Evolutionary conservation across 2,113 vertebrate genomes (phyloP).

Genomic region (Malurus alboscapulatus): DNA sequence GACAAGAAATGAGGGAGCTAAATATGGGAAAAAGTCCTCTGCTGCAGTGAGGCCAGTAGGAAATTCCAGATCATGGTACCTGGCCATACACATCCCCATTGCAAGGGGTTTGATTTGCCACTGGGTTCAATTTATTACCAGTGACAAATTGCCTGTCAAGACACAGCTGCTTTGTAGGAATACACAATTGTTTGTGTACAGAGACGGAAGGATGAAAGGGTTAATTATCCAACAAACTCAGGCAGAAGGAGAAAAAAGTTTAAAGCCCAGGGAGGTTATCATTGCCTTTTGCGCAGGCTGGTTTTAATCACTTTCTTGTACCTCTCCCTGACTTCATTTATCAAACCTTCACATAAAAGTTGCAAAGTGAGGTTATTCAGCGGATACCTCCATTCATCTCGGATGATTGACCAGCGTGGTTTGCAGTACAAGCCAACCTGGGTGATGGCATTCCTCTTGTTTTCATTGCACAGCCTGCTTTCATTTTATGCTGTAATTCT

Average conservation of each 20-base stretch:
- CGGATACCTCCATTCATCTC: slow-evolving; percentile 73
- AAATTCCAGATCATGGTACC: background rate
- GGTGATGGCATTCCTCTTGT: slow-evolving; percentile 54
- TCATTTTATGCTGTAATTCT: slow-evolving; percentile 56
- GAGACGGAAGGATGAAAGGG: slow-evolving; percentile 36
- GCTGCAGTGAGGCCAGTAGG: background rate
- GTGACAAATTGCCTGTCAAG: slow-evolving; percentile 20
- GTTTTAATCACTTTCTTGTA: slow-evolving; percentile 82
- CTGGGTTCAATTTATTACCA: background rate
- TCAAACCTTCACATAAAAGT: slow-evolving; percentile 79
- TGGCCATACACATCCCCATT: rapidly evolving
- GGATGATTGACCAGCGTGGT: slow-evolving; percentile 59
- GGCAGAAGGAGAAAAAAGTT: slow-evolving; percentile 39
- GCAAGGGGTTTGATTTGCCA: background rate
- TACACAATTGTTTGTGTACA: slow-evolving; percentile 42
- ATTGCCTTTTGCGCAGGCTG: slow-evolving; percentile 69
- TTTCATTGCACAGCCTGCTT: slow-evolving; percentile 61
- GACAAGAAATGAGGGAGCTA: background rate
- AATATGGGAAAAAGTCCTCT: background rate
- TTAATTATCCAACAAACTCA: slow-evolving; percentile 64
- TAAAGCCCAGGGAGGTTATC: slow-evolving; percentile 64
- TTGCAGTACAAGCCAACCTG: slow-evolving; percentile 63
- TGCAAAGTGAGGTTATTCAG: slow-evolving; percentile 76
- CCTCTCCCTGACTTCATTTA: slow-evolving; percentile 74
- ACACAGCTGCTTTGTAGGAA: background rate